Base-by-base conservation (phyloP, 2,888 invertebrate species). In the Phortica okadai region DNA sequence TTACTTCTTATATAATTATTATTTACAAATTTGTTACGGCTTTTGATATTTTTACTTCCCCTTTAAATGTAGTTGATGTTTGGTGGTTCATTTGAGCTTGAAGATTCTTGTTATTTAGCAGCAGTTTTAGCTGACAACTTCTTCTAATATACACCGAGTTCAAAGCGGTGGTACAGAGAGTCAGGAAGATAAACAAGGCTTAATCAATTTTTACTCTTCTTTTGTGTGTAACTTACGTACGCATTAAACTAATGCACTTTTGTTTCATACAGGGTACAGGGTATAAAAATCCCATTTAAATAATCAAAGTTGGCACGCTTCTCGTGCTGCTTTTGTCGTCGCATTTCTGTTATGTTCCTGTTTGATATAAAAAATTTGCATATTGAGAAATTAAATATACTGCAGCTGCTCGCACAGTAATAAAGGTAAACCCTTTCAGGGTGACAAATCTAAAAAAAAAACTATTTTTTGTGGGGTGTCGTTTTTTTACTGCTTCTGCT, bases 41-140 rank as follows among this genome's bases (percentile, higher is more conserved):
- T 21, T 21, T 21, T 21, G 21, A 21, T 21, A 21, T 21, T 21
- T 0, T 21, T 1, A 21, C 21, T 21, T 21, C 21, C 21, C 21
- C 21, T 21, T 21, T 21, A 21, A 21, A 21, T 21, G 75, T 41
- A 70, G 74, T 62, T 56, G 77, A 77, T 86, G 62, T 81, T 82
- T 73, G 82, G 77, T 6, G 77, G 80, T 41, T 81, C 75, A 7
- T 81, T 80, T 6, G 81, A 84, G 44, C 78, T 79, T 54, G 83
- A 83, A 0, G 82, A 41, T 3, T 73, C 58, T 25, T 62, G 16
- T 14, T 54, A 41, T 54, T 70, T 70, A 59, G 59, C 21, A 21
- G 21, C n/a, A 62, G 62, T 21, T n/a, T 33, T 41, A 14, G 70
- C 70, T 70, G 70, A 2, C 10, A 64, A 64, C 74, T 82, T 83